Conservation (phyloP, 2,888 invertebrate genomes). For the Lycocerus yunnanus region DNA sequence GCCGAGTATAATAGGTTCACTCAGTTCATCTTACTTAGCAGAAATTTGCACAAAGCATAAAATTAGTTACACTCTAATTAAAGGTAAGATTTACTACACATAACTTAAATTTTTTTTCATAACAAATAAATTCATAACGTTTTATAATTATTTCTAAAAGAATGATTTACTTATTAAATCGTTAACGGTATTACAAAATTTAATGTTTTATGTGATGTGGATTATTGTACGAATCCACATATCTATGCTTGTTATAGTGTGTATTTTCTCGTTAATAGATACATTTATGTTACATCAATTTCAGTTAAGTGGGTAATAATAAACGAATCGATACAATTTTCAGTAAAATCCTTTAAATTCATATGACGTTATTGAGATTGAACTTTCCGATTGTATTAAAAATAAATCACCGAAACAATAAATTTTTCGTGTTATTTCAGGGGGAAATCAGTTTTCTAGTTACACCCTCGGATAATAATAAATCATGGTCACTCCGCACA, state of each 20-base stretch:
- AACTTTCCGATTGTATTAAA: not conserved
- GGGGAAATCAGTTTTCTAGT: conserved; percentile 36
- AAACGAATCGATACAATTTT: not conserved
- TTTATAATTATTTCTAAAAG: too few species aligned
- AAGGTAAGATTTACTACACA: conserved; percentile 47
- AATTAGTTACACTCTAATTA: conserved; percentile 57
- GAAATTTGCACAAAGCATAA: conserved; percentile 59
- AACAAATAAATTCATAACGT: not conserved
- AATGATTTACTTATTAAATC: not conserved
- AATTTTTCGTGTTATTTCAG: conserved; percentile 24
- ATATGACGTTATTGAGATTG: conserved; percentile 9
- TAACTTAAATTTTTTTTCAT: not conserved
- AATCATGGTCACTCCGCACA: conserved; percentile 48
- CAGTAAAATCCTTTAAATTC: not conserved
- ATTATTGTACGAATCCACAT: not conserved
- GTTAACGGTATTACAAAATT: not conserved
- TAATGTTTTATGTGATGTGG: not conserved
- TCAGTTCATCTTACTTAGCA: conserved; percentile 44
- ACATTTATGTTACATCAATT: not conserved
- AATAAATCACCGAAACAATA: conserved; percentile 11
- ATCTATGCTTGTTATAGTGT: not conserved
- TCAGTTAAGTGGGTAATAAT: not conserved
- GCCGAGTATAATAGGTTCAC: conserved; percentile 43
- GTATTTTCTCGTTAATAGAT: not conserved
- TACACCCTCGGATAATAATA: conserved; percentile 35